phyloP scores from a whole-genome alignment of 2,888 invertebrate species.

The Serripes groenlandicus region DNA sequence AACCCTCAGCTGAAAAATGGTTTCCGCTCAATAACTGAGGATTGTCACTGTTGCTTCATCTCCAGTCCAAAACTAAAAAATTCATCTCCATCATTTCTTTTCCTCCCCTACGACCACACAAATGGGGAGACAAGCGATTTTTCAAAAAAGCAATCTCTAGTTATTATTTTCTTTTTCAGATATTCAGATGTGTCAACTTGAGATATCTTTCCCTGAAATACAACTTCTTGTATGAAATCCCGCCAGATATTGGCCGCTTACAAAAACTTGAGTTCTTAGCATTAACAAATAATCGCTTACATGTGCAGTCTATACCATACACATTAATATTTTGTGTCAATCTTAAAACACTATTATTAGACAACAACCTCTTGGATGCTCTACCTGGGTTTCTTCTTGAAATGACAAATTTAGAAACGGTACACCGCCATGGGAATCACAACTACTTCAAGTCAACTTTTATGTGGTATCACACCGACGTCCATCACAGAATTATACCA shows the following conservation, averaged over 20 bases:
- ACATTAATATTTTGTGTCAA: slow-evolving; percentile 86
- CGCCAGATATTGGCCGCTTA: slow-evolving; percentile 87
- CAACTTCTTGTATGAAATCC: slow-evolving; percentile 86
- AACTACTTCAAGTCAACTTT: slow-evolving; percentile 88
- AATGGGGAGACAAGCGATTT: too few species aligned
- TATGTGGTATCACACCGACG: slow-evolving; percentile 88
- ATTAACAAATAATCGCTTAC: slow-evolving; percentile 87
- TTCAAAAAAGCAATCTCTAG: neutral
- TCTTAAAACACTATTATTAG: slow-evolving; percentile 86
- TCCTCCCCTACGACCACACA: too few species aligned
- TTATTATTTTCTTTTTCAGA: slow-evolving; percentile 78
- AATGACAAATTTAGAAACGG: slow-evolving; percentile 86
- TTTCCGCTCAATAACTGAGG: too few species aligned
- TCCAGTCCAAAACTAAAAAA: too few species aligned
- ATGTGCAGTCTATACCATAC: slow-evolving; percentile 87
- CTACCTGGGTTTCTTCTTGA: slow-evolving; percentile 87
- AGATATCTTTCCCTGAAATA: slow-evolving; percentile 86
- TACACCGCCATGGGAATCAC: slow-evolving; percentile 88
- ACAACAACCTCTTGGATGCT: slow-evolving; percentile 87
- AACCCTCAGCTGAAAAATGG: too few species aligned
- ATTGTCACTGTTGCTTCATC: too few species aligned
- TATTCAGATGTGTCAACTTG: slow-evolving; percentile 86
- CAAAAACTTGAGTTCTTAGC: slow-evolving; percentile 86
- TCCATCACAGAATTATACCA: slow-evolving; percentile 86
- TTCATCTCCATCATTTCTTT: too few species aligned